These are phyloP conservation scores for Himantopus leucocephalus DNA, from an alignment of 2,113 vertebrate species.

Conservation along the genomic window DNA sequence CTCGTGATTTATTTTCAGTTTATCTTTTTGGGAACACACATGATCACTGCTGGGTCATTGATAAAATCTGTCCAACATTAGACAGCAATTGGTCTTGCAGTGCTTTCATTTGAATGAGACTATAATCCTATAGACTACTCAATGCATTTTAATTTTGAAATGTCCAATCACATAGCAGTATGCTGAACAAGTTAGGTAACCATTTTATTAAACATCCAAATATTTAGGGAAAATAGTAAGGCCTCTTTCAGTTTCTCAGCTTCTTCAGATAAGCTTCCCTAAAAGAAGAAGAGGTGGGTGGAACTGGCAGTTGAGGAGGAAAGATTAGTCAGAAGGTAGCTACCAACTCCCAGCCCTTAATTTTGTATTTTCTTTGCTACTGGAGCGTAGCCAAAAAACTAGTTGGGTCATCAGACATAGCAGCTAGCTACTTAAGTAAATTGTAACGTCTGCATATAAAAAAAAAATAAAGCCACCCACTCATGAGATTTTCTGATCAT, in stretches of 20 bases:
- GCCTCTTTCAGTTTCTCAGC: background rate
- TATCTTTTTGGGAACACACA: background rate
- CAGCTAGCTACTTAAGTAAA: slow-evolving; percentile 17
- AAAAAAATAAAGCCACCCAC: background rate
- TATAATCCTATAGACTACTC: background rate
- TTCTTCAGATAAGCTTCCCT: background rate
- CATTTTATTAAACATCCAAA: background rate
- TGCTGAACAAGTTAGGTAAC: background rate
- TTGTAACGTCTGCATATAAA: background rate
- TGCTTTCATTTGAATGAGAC: background rate
- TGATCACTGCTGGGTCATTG: background rate
- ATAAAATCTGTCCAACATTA: background rate
- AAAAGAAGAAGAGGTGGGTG: slow-evolving; percentile 12
- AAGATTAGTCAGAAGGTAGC: slow-evolving; percentile 41
- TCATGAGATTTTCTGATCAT: background rate
- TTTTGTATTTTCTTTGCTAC: slow-evolving; percentile 14
- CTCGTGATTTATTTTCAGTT: background rate
- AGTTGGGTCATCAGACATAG: slow-evolving; percentile 44
- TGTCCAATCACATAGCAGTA: background rate
- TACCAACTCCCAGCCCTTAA: slow-evolving; percentile 26
- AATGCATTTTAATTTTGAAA: background rate
- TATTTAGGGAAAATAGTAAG: slow-evolving; percentile 8
- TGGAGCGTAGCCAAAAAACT: slow-evolving; percentile 16
- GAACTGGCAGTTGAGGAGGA: background rate
- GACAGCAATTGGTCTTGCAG: background rate